These are phyloP conservation scores for Scaptomyza reducta DNA, from an alignment of 2,888 invertebrate genomes.

Conservation along the genomic window DNA sequence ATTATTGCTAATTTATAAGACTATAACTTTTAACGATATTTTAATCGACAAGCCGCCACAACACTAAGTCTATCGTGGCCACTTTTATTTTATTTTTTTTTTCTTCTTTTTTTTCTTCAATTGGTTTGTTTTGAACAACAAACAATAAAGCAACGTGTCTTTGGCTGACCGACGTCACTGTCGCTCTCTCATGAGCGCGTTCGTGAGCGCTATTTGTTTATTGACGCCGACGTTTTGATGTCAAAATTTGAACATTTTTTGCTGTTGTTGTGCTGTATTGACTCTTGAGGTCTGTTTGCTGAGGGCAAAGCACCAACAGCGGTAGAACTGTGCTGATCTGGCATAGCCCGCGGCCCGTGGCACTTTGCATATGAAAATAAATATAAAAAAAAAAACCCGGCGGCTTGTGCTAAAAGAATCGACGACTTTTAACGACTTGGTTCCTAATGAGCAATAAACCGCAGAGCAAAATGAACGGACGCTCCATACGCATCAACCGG, in stretches of 20 bases:
- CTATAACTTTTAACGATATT: background rate
- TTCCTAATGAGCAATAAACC: constrained; percentile 48
- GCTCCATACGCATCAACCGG: constrained; percentile 82
- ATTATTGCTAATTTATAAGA: no score
- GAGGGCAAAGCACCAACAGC: constrained; percentile 1
- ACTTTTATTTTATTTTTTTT: constrained; percentile 4
- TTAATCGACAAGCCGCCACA: constrained; percentile 41
- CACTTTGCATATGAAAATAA: constrained; percentile 15
- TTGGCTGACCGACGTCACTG: background rate
- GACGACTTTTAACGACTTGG: constrained; percentile 2
- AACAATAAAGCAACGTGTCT: constrained; percentile 36
- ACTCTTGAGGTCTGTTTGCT: constrained; percentile 12
- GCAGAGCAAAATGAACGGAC: constrained; percentile 79
- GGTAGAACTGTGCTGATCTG: constrained; percentile 52
- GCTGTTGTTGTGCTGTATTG: constrained; percentile 29
- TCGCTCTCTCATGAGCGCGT: constrained; percentile 4
- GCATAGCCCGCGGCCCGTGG: constrained; percentile 39
- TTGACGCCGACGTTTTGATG: constrained; percentile 14
- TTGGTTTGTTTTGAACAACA: constrained; percentile 40
- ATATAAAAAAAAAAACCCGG: background rate
- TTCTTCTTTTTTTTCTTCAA: constrained; percentile 8
- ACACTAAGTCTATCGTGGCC: constrained; percentile 9
- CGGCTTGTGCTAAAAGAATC: constrained; percentile 5
- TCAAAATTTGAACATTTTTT: constrained; percentile 18
- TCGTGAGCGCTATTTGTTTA: constrained; percentile 24